Conservation (phyloP, 2,113 vertebrate genomes). For the Zosterops pallidus region DNA sequence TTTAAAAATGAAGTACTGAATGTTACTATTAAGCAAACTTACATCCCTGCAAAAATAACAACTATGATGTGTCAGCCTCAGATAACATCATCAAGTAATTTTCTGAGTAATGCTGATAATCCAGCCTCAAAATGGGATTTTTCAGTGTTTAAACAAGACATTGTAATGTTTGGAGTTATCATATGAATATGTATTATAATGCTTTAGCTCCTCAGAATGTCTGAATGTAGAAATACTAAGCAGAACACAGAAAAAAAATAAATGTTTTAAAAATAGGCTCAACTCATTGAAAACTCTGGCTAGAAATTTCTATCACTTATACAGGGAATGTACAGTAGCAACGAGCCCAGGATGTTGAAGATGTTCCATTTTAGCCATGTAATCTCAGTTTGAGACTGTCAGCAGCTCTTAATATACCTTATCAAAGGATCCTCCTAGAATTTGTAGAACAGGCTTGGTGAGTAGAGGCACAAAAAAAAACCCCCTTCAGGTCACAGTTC, state of each 20-base stretch:
- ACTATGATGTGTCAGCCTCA: background rate
- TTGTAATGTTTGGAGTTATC: background rate
- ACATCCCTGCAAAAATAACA: background rate
- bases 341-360: background rate
- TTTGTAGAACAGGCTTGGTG: background rate
- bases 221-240: background rate
- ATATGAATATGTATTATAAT: background rate
- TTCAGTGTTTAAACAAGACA: conserved; percentile 10
- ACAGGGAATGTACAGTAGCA: background rate
- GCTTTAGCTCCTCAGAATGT: background rate
- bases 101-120: conserved; percentile 13
- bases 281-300: background rate
- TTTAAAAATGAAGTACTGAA: background rate
- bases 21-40: background rate
- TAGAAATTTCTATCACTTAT: background rate
- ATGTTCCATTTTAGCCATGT: background rate
- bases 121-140: conserved; percentile 1
- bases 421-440: background rate
- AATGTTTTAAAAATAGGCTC: background rate
- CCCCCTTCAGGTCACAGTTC: background rate
- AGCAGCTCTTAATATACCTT: conserved; percentile 6
- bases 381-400: background rate
- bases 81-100: background rate
- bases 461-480: background rate
- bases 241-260: background rate